These are phyloP conservation scores for Vireo altiloquus DNA, from an alignment of 2,113 vertebrate species.

Conservation along the genomic window DNA sequence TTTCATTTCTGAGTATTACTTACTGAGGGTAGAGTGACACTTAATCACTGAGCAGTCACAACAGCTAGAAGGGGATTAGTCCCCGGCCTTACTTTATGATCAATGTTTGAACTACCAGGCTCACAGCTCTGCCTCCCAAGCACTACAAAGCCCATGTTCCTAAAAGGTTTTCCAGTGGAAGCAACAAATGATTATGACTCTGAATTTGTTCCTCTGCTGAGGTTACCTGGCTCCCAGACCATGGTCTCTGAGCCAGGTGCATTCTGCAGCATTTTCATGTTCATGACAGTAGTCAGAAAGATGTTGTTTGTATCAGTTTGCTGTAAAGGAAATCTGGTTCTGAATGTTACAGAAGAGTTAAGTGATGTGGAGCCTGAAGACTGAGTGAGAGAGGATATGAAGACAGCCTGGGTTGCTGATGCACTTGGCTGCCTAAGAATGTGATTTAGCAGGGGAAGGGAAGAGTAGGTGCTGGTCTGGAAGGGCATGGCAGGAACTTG, in stretches of 20 bases:
- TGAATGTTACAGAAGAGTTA: conserved; percentile 4
- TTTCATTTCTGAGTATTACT: background rate
- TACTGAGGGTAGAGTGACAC: background rate
- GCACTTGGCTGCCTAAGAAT: background rate
- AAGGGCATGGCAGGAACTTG: background rate
- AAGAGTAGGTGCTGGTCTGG: background rate
- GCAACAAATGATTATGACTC: background rate
- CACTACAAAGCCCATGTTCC: background rate
- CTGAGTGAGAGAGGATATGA: background rate
- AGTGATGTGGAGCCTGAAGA: background rate
- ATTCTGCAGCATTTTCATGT: background rate
- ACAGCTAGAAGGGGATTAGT: background rate
- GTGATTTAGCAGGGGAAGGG: background rate
- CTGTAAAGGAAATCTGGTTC: background rate
- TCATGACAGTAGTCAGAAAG: background rate
- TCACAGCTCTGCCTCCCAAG: background rate
- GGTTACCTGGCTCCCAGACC: background rate
- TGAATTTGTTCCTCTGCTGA: conserved; percentile 3
- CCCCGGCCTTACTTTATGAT: background rate
- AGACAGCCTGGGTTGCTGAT: background rate
- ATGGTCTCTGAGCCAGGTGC: background rate
- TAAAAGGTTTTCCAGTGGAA: background rate
- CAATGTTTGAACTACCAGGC: background rate
- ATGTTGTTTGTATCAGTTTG: background rate
- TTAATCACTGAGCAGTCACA: background rate